phyloP scores from a whole-genome alignment of 2,113 vertebrate species.

The Dendrocopos noguchii region DNA sequence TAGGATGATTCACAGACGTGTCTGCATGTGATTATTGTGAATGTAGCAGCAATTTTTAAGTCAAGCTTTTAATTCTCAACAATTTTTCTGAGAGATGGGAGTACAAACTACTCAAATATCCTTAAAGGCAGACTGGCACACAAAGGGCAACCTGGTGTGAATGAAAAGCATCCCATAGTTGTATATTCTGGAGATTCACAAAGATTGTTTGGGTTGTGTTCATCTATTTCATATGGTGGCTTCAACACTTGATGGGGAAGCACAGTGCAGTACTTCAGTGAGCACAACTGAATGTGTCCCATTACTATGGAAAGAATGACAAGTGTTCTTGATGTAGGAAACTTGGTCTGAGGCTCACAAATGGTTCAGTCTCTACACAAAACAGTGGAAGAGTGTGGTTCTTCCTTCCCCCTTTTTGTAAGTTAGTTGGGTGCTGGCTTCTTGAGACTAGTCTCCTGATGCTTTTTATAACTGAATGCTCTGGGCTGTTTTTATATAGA shows the following conservation, averaged over 20 bases:
- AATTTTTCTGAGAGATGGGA: neutral
- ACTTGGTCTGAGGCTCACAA: neutral
- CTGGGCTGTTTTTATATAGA: slow-evolving; percentile 5
- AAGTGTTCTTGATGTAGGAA: neutral
- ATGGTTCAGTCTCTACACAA: neutral
- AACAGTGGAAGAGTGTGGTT: neutral
- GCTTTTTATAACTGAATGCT: neutral
- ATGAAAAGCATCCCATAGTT: neutral
- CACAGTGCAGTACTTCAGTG: neutral
- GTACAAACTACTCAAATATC: neutral
- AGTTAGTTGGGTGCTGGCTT: neutral
- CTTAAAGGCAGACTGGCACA: neutral
- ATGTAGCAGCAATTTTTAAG: neutral
- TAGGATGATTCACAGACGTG: neutral
- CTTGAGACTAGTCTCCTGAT: neutral
- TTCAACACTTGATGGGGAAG: neutral
- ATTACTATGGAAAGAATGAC: neutral
- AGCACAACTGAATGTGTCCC: neutral
- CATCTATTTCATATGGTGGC: neutral
- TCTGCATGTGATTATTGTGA: neutral
- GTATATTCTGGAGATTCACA: neutral
- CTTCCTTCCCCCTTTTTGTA: neutral
- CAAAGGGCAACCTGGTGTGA: neutral
- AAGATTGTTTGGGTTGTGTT: neutral
- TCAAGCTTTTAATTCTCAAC: neutral